A percentile compares a stretch with the other conserved stretches of the same genome.
These are phyloP conservation scores for Gobiocypris rarus DNA, from an alignment of 2,113 vertebrate species.

Conservation along the genomic window DNA sequence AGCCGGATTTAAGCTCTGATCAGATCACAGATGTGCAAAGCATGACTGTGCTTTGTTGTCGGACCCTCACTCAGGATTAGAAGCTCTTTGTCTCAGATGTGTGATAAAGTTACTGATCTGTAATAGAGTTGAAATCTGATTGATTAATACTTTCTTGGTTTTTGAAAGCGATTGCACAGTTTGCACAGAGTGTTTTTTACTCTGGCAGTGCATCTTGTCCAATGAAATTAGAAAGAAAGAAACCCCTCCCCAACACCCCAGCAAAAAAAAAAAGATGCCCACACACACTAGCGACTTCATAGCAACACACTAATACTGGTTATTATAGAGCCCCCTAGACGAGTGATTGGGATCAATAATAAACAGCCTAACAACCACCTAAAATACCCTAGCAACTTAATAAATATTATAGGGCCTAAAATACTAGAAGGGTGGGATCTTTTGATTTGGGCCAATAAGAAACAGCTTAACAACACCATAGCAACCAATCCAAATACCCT, in stretches of 20 bases:
- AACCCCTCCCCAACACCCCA: not conserved
- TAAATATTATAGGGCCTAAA: too few species aligned
- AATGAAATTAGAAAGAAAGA: not conserved
- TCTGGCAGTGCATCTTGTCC: not conserved
- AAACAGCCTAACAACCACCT: too few species aligned
- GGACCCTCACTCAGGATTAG: not conserved
- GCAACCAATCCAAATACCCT: not conserved
- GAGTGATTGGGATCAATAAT: not conserved
- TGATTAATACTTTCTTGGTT: not conserved
- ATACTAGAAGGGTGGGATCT: not conserved
- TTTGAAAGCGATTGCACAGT: not conserved
- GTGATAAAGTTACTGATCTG: not conserved
- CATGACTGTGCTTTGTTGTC: not conserved
- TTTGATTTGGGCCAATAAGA: not conserved
- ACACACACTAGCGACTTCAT: too few species aligned
- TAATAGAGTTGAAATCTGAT: not conserved
- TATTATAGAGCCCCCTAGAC: not conserved
- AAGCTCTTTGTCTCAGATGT: not conserved
- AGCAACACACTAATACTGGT: not conserved
- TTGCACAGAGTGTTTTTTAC: not conserved
- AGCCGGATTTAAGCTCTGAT: not conserved
- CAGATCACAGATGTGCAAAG: slow-evolving; percentile 4
- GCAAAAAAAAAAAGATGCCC: too few species aligned
- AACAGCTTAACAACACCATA: not conserved
- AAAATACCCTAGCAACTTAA: not conserved